A percentile compares a stretch with the other conserved stretches of the same genome.
These are phyloP conservation scores for Epizoanthus illoricatus DNA, from an alignment of 92 coral and sea anemone species.

Conservation along the genomic window DNA sequence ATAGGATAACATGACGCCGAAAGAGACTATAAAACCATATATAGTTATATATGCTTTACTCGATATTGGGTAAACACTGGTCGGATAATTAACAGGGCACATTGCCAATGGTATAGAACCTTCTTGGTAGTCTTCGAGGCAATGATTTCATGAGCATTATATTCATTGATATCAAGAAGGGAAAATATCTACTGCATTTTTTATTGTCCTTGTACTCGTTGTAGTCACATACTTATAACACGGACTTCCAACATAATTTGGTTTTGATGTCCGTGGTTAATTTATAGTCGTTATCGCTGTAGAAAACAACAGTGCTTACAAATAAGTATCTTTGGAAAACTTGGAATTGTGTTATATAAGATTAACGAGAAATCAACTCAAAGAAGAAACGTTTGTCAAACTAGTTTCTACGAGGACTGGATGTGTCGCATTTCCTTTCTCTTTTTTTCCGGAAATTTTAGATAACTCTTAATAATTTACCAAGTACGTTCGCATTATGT, in stretches of 20 bases:
- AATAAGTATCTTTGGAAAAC: no score
- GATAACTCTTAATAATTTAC: constrained; percentile 26
- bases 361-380: background rate
- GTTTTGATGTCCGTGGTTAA: no score
- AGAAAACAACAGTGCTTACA: no score
- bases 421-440: background rate
- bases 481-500: constrained; percentile 24
- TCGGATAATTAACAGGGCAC: constrained; percentile 7
- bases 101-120: constrained; percentile 18
- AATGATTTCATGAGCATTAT: background rate
- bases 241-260: no score
- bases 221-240: background rate
- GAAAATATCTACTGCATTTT: background rate
- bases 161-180: background rate
- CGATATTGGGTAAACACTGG: no score
- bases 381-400: background rate
- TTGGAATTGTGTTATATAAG: no score
- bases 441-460: background rate
- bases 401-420: background rate
- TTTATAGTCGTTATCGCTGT: no score
- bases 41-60: no score
- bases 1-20: no score
- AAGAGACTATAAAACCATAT: no score
- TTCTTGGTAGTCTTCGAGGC: background rate
- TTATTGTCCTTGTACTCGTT: background rate